Conservation (phyloP, 2,797 vertebrate species). For the Lagodon rhomboides region DNA sequence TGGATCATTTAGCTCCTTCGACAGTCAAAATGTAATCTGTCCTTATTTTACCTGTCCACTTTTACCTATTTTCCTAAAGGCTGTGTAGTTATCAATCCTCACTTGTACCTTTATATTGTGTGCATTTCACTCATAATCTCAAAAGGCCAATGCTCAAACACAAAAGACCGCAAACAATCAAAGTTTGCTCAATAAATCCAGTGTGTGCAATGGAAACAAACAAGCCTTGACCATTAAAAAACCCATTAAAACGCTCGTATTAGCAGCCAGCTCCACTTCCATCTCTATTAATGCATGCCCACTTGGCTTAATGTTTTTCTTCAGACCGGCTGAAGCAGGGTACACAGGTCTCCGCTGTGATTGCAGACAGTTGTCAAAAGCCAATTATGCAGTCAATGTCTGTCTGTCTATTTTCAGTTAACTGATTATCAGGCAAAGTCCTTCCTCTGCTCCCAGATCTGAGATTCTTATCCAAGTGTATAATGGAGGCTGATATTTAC, state of each 20-base stretch:
- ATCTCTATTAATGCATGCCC: not conserved
- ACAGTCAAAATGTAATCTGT: not conserved
- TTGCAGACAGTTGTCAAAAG: not conserved
- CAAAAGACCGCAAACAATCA: not conserved
- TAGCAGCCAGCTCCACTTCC: not conserved
- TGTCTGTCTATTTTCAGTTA: conserved; percentile 14
- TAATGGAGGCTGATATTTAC: conserved; percentile 18
- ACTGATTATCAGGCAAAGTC: conserved; percentile 6
- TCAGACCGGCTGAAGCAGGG: not conserved
- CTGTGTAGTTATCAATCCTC: not conserved
- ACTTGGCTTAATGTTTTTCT: conserved; percentile 27
- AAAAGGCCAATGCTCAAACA: not conserved
- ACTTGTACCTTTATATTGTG: not conserved
- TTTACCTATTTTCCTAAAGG: not conserved
- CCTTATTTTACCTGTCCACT: not conserved
- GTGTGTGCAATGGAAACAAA: not conserved
- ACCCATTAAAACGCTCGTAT: not conserved
- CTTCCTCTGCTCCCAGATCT: conserved; percentile 12
- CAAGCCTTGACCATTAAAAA: not conserved
- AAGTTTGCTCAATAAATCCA: not conserved
- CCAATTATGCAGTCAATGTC: conserved; percentile 1
- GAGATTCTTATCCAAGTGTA: conserved; percentile 11
- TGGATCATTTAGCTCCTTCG: not conserved
- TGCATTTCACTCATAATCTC: not conserved
- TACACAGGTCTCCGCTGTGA: not conserved